phyloP scores from a whole-genome alignment of 2,113 vertebrate genomes.

The Zeus faber region DNA sequence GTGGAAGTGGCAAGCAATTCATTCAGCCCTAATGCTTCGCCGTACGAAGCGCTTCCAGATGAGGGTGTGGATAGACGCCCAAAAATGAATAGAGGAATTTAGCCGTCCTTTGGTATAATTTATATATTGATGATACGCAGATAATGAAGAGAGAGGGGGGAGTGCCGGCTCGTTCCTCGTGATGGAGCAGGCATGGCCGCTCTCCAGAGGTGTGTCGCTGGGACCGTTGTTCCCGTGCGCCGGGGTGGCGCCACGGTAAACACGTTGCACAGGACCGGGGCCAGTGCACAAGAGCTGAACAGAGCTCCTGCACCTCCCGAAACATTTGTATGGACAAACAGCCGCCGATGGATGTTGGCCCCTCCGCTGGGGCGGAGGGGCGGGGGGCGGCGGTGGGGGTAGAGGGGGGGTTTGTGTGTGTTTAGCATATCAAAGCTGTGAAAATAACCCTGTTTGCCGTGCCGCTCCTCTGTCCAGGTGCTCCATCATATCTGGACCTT shows the following conservation, averaged over 20 bases:
- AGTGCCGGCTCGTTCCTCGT: constrained; percentile 1
- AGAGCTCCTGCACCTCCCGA: constrained; percentile 46
- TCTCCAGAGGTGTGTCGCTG: constrained; percentile 54
- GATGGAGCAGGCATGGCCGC: constrained; percentile 47
- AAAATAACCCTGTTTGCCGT: constrained; percentile 79
- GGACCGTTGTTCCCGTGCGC: constrained; percentile 51
- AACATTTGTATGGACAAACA: constrained; percentile 58
- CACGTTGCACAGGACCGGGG: constrained; percentile 65
- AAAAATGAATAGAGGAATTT: no score
- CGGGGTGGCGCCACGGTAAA: constrained; percentile 63
- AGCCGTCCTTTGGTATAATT: no score
- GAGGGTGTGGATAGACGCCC: no score
- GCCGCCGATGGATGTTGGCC: constrained; percentile 54
- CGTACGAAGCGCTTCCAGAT: no score
- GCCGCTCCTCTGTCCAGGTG: constrained; percentile 73
- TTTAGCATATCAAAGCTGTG: constrained; percentile 79
- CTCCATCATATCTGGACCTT: constrained; percentile 72
- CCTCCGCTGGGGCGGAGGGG: constrained; percentile 50
- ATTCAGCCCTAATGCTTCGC: no score
- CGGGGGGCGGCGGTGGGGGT: no score
- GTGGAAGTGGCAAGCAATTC: no score
- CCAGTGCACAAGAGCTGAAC: constrained; percentile 68
- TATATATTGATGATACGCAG: no score
- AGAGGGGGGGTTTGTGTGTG: no score
- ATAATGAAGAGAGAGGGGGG: no score